phyloP scores from a whole-genome alignment of 2,888 invertebrate genomes.

The Acronicta aceris region DNA sequence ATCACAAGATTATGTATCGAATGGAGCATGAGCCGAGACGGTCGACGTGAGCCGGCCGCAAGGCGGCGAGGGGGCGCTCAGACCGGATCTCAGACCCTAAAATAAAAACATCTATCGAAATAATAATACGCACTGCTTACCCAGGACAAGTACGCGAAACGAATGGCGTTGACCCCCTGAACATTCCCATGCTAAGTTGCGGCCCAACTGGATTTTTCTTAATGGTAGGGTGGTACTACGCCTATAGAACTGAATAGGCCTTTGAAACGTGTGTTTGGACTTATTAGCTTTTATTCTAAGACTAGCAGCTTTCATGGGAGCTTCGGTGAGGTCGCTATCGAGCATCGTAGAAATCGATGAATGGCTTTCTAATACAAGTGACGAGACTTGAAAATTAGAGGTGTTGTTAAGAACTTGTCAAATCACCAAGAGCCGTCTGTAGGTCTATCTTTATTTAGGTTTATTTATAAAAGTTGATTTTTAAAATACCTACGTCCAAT shows the following conservation, averaged over 20 bases:
- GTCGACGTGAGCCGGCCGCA: slow-evolving; percentile 72
- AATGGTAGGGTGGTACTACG: slow-evolving; percentile 82
- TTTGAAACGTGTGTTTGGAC: slow-evolving; percentile 82
- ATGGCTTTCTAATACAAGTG: slow-evolving; percentile 58
- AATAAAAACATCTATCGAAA: slow-evolving; percentile 89
- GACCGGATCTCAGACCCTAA: slow-evolving; percentile 88
- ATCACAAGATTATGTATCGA: slow-evolving; percentile 51
- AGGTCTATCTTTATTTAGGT: neutral
- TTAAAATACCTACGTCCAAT: too few relatives aligned
- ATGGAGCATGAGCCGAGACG: slow-evolving; percentile 56
- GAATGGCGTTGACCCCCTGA: slow-evolving; percentile 88
- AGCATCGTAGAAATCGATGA: slow-evolving; percentile 58
- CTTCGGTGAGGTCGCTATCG: slow-evolving; percentile 55
- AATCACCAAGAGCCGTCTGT: neutral
- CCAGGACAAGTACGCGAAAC: slow-evolving; percentile 86
- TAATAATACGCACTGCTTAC: slow-evolving; percentile 87
- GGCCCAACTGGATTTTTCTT: slow-evolving; percentile 84
- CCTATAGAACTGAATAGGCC: slow-evolving; percentile 79
- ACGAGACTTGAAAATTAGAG: slow-evolving; percentile 38
- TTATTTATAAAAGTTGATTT: neutral
- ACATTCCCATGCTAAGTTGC: slow-evolving; percentile 85
- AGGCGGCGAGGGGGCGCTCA: slow-evolving; percentile 83
- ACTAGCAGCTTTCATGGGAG: slow-evolving; percentile 81
- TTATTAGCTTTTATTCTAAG: slow-evolving; percentile 86
- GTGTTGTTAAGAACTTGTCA: slow-evolving; percentile 22